These are phyloP conservation scores for Rhinichthys klamathensis DNA, from an alignment of 2,113 vertebrate species.

Conservation along the genomic window DNA sequence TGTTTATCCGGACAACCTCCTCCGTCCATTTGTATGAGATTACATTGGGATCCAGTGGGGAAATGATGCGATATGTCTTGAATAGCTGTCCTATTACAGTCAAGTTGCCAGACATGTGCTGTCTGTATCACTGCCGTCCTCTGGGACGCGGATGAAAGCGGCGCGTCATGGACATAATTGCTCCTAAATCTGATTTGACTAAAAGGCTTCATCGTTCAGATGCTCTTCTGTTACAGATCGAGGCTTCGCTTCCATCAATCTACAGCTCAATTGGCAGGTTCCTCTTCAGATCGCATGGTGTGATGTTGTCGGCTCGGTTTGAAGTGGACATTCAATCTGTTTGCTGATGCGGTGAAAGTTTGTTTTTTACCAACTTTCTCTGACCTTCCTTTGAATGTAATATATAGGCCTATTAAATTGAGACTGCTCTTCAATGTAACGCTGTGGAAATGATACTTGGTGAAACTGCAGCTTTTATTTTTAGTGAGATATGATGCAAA, in stretches of 20 bases:
- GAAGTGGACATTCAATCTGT: conserved; percentile 17
- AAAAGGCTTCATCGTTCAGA: conserved; percentile 59
- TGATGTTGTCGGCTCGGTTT: conserved; percentile 19
- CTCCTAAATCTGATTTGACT: conserved; percentile 62
- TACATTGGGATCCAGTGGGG: conserved; percentile 23
- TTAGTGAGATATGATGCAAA: background rate
- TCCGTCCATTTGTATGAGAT: conserved; percentile 51
- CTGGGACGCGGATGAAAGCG: conserved; percentile 43
- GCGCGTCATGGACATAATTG: conserved; percentile 52
- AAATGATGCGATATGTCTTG: conserved; percentile 56
- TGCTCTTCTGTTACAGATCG: conserved; percentile 50
- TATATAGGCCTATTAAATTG: background rate
- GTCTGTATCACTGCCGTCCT: conserved; percentile 50
- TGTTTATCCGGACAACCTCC: conserved; percentile 30
- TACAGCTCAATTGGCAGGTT: conserved; percentile 49
- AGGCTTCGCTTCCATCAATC: conserved; percentile 51
- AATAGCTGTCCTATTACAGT: conserved; percentile 57
- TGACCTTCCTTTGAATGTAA: background rate
- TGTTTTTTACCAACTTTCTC: background rate
- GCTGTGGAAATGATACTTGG: background rate
- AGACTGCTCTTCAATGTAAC: background rate
- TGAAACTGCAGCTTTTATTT: background rate
- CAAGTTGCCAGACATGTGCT: conserved; percentile 37
- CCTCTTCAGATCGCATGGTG: conserved; percentile 41
- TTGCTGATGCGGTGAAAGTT: background rate